phyloP scores from a whole-genome alignment of 2,888 invertebrate genomes.

The Acanthosepion lycidas region DNA sequence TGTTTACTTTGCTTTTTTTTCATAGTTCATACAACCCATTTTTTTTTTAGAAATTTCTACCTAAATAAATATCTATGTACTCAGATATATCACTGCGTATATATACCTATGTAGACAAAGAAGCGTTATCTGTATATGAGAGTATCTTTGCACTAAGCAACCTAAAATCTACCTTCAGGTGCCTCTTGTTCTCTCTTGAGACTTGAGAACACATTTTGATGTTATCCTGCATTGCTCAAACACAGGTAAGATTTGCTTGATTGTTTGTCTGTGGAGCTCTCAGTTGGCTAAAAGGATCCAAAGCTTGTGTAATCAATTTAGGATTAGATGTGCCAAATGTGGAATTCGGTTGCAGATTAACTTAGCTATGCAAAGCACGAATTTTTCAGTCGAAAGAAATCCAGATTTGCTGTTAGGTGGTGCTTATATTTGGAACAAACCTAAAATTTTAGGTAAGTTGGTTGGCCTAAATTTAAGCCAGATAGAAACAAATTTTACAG shows the following conservation, averaged over 20 bases:
- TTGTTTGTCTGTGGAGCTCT: neutral
- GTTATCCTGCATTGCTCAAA: neutral
- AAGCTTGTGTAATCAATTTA: neutral
- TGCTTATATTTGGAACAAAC: neutral
- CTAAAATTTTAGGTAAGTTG: neutral
- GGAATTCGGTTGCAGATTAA: neutral
- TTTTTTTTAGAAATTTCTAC: too few relatives aligned
- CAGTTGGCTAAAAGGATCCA: neutral
- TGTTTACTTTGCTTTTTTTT: too few relatives aligned
- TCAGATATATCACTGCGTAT: neutral
- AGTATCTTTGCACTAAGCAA: neutral
- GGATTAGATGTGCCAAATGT: slow-evolving; percentile 8
- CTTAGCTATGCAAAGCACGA: neutral
- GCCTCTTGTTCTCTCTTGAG: neutral
- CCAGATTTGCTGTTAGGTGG: neutral
- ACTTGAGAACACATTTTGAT: neutral
- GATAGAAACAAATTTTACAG: neutral
- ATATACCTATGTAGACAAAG: neutral
- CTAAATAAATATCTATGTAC: neutral
- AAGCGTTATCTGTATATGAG: neutral
- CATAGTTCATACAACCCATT: too few relatives aligned
- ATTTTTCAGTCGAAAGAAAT: neutral
- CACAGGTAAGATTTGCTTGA: neutral
- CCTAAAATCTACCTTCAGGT: neutral
- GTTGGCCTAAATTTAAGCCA: neutral